These are phyloP conservation scores for Lasioglossum lativentre DNA, from an alignment of 2,888 invertebrate genomes.

Conservation along the genomic window DNA sequence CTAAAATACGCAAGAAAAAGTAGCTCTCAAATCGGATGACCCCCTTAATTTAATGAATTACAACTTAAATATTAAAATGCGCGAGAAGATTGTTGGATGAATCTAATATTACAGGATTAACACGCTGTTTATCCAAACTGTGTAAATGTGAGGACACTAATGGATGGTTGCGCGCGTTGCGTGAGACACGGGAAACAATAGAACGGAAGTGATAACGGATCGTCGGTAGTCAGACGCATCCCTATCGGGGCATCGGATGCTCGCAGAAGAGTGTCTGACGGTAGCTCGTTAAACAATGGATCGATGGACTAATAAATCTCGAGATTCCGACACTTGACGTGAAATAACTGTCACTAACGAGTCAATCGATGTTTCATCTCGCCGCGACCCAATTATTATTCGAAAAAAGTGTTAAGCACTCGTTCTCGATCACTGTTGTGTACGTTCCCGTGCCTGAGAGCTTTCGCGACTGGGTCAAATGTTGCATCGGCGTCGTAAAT, in stretches of 20 bases:
- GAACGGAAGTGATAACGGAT: constrained; percentile 2
- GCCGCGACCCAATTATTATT: constrained; percentile 59
- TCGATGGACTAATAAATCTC: constrained; percentile 66
- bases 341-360: constrained; percentile 67
- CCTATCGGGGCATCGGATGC: not conserved
- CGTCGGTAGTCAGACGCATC: not conserved
- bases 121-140: not conserved
- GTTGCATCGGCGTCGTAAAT: constrained; percentile 22
- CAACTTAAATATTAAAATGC: too few relatives aligned
- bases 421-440: constrained; percentile 8
- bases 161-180: not conserved
- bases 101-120: not conserved
- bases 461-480: constrained; percentile 45
- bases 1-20: too few relatives aligned
- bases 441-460: not conserved
- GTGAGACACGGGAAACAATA: not conserved
- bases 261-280: constrained; percentile 28
- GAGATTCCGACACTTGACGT: constrained; percentile 59
- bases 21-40: too few relatives aligned
- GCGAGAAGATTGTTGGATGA: too few relatives aligned
- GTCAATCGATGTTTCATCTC: constrained; percentile 56
- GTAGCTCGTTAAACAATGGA: constrained; percentile 62
- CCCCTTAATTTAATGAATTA: too few relatives aligned
- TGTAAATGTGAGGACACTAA: not conserved
- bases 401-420: constrained; percentile 33